Evolutionary conservation across 1,140 invertebrate genomes (phyloP), one percentile per base, ranked within the genome.

Genomic region (Zeugodacus cucurbitae): DNA sequence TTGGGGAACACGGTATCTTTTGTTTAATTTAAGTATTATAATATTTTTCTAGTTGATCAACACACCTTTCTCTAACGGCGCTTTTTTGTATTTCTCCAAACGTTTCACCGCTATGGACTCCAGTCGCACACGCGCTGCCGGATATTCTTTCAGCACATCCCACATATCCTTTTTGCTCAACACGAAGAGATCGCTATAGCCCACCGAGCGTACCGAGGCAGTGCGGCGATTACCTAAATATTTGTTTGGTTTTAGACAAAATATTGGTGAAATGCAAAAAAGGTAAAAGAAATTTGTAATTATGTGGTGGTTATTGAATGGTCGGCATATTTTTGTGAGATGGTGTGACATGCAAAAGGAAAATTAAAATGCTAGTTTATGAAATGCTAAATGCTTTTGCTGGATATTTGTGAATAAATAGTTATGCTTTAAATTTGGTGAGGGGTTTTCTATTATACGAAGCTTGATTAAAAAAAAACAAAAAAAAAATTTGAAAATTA

Each of bases 111-210:
- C 98, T 90, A 99, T 99, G 29, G 98, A 97, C 94, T 99, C 98
- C n/a, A 99, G 95, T 89, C 98, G 96, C 14, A 99, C 98, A 91
- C 98, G 95, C 37, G 98, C 98, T 3, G 98, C 98, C 5, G 98
- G 99, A 95, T 99, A 99, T 94, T 99, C 98, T 94, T 99, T 99
- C 85, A 99, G 95, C 41, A 99, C 99, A 94, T 99, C 99, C 99
- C 99, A 99, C 96, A 99, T 98, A 94, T 99, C 99, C 94, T 99
- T 98, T 95, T 99, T 99, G 93, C 97, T 98, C 85, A 99, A 96
- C 90, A 99, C 98, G 95, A 99, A 99, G 88, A 99, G 95, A 94
- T 99, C 98, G 91, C 98, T 99, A 95, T 99, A 99, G 89, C 99
- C 98, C 74, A 99, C 98, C 57, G 98, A 99, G 89, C 98, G 95